phyloP scores from a whole-genome alignment of 1,140 invertebrate species.

The Hypothenemus hampei region DNA sequence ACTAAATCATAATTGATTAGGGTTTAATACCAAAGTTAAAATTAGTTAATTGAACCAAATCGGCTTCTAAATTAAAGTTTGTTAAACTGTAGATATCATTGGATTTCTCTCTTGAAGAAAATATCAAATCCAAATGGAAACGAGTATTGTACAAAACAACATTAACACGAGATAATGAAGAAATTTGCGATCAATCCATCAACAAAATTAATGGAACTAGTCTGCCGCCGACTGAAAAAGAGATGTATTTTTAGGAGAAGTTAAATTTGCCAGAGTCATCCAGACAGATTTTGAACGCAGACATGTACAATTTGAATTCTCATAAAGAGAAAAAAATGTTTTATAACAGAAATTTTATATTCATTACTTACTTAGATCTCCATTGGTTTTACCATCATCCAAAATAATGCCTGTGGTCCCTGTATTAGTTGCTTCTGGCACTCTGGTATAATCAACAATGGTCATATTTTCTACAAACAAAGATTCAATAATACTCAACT shows the following conservation, averaged over 20 bases:
- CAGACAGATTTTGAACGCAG: conserved; percentile 9
- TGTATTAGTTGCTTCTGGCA: conserved; percentile 36
- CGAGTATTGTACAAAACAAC: background rate
- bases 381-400: conserved; percentile 34
- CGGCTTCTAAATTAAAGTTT: no score
- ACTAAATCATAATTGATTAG: no score
- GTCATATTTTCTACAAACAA: no score
- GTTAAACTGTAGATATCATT: no score
- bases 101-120: no score
- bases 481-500: no score
- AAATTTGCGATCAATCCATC: background rate
- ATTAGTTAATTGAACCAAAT: no score
- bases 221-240: background rate
- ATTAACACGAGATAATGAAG: background rate
- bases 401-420: conserved; percentile 38
- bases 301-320: background rate
- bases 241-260: conserved; percentile 9
- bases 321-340: background rate
- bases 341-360: background rate
- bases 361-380: conserved; percentile 36
- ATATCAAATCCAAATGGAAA: no score
- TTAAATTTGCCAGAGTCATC: conserved; percentile 9
- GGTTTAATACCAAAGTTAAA: no score
- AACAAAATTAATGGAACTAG: background rate
- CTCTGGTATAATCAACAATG: conserved; percentile 12